phyloP scores from a whole-genome alignment of 2,113 vertebrate genomes.

The Danio rerio region GRCz12tu NC_133187.1:21006501-21007000 shows the following conservation, averaged over 20 bases:
- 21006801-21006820: constrained; percentile 83
- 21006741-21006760: constrained; percentile 85
- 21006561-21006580: constrained; percentile 38
- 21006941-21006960: constrained; percentile 72
- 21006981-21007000: constrained; percentile 14
- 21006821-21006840: constrained; percentile 60
- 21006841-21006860: constrained; percentile 82
- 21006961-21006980: constrained; percentile 49
- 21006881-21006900: constrained; percentile 29
- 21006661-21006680: constrained; percentile 60
- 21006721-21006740: constrained; percentile 81
- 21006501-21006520: constrained; percentile 30
- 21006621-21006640: constrained; percentile 64
- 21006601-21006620: constrained; percentile 61
- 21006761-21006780: constrained; percentile 85
- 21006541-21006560: constrained; percentile 40
- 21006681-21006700: constrained; percentile 1
- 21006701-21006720: constrained; percentile 52
- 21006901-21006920: constrained; percentile 73
- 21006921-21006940: constrained; percentile 70
- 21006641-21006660: constrained; percentile 54
- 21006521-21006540: neutral
- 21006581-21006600: constrained; percentile 40
- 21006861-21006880: constrained; percentile 74
- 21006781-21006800: constrained; percentile 86